These are phyloP conservation scores for Parazoanthus darwini DNA, from an alignment of 92 coral and sea anemone species.

Conservation along the genomic window DNA sequence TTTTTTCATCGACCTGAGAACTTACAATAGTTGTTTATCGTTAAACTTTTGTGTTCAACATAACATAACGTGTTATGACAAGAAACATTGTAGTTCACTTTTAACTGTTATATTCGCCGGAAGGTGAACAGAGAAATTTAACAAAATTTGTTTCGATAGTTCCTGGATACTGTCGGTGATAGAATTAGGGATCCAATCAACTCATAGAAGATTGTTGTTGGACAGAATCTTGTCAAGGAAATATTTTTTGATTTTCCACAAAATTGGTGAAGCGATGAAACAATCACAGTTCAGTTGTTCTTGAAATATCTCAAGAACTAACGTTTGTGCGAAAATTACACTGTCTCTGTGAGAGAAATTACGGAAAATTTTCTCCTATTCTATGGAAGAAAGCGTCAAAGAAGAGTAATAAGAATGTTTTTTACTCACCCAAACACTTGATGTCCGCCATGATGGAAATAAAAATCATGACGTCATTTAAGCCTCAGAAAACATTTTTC, in stretches of 20 bases:
- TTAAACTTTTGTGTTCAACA: background rate
- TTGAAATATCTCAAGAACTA: background rate
- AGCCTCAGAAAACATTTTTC: background rate
- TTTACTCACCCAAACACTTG: conserved; percentile 29
- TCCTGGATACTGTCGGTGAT: too few relatives aligned
- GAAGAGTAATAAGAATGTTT: background rate
- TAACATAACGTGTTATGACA: background rate
- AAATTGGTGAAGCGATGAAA: conserved; percentile 39
- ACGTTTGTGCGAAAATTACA: background rate
- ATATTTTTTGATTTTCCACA: conserved; percentile 25
- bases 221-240: background rate
- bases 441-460: conserved; percentile 40
- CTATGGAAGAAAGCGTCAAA: background rate
- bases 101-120: background rate
- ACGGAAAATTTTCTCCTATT: background rate
- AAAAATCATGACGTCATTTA: conserved; percentile 42
- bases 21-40: background rate
- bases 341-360: background rate
- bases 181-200: background rate
- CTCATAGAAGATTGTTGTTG: too few relatives aligned
- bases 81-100: background rate
- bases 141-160: background rate
- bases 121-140: background rate
- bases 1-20: background rate
- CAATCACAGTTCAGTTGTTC: background rate